Evolutionary conservation across 2,113 vertebrate genomes (phyloP), one percentile per base, ranked within the genome.

Genomic region (Halichoerus grypus): DNA sequence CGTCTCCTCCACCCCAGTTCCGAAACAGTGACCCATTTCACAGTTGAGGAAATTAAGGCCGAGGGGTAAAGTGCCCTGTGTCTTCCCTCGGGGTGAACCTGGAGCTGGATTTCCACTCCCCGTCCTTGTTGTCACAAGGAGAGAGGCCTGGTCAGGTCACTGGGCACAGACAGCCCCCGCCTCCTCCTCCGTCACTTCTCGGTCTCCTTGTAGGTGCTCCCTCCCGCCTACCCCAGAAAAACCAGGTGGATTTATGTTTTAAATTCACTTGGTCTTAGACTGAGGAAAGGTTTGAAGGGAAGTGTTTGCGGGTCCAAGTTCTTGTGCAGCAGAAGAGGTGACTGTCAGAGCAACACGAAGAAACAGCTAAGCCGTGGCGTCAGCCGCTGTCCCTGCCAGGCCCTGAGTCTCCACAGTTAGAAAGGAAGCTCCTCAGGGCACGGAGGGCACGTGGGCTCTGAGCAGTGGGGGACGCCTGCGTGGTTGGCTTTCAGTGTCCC

Each of bases 91-190:
- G 21, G 31, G 46, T 11, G 31, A n/a, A 8, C 14, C 7, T 3
- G 3, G 51, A 21, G 8, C 24, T 42, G 28, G 31, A 0, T 14
- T 72, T 42, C 42, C 19, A 0, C 22, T 76, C 39, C 0, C 6
- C 4, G 0, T 21, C 7, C 33, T 18, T 0, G 1, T 6, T 4
- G 0, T 46, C 5, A 3, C 0, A 0, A 11, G 28, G 36, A 57
- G 31, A 19, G 36, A 2, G 59, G 61, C 11, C 26, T 15, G 19
- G 13, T 7, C 28, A 1, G 28, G 63, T 67, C 14, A 31, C 14
- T 6, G 63, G 63, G 28, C 3, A 14, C 63, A 15, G 6, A 33
- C 5, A 15, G 63, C 42, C 36, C n/a, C 18, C 0, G 0, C 74
- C 1, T 2, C 5, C 1, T 42, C 28, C 77, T 14, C 4, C 1